A percentile compares a stretch with the other conserved stretches of the same genome.
phyloP scores from a whole-genome alignment of 2,888 invertebrate species.

The Tiliacea citrago region DNA sequence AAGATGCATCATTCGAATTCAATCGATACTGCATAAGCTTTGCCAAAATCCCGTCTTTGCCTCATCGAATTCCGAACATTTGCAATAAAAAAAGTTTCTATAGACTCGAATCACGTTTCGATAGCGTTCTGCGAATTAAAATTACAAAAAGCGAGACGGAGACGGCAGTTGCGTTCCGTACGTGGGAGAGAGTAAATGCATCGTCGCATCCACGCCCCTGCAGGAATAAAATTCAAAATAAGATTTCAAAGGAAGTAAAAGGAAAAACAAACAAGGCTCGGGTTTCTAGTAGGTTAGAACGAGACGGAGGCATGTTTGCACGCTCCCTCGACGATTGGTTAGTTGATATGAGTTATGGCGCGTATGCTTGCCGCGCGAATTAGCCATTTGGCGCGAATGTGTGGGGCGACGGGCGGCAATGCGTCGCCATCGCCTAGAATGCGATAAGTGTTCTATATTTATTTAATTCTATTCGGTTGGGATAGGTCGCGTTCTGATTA shows the following conservation, averaged over 20 bases:
- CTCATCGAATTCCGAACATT: constrained; percentile 85
- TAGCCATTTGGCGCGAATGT: constrained; percentile 88
- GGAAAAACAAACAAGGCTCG: constrained; percentile 87
- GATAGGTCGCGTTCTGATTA: constrained; percentile 59
- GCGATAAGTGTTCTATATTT: constrained; percentile 54
- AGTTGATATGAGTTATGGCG: constrained; percentile 89
- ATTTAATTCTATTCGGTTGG: constrained; percentile 59
- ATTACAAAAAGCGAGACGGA: constrained; percentile 89
- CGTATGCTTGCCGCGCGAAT: constrained; percentile 88
- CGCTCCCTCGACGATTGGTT: constrained; percentile 81
- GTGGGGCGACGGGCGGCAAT: constrained; percentile 82
- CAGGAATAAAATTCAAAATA: constrained; percentile 90
- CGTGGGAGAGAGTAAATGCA: constrained; percentile 89
- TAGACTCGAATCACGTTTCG: constrained; percentile 89
- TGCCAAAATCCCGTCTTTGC: constrained; percentile 83
- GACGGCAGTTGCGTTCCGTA: constrained; percentile 76
- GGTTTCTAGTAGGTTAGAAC: constrained; percentile 87
- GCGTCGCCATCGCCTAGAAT: constrained; percentile 66
- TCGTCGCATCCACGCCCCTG: constrained; percentile 91
- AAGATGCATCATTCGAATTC: constrained; percentile 72
- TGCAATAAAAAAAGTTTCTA: constrained; percentile 86
- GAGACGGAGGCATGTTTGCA: constrained; percentile 80
- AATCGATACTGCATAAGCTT: constrained; percentile 78
- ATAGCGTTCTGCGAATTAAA: constrained; percentile 90
- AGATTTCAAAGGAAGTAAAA: constrained; percentile 90